phyloP scores from a whole-genome alignment of 1,140 invertebrate genomes.

The Drosophila takahashii region DNA sequence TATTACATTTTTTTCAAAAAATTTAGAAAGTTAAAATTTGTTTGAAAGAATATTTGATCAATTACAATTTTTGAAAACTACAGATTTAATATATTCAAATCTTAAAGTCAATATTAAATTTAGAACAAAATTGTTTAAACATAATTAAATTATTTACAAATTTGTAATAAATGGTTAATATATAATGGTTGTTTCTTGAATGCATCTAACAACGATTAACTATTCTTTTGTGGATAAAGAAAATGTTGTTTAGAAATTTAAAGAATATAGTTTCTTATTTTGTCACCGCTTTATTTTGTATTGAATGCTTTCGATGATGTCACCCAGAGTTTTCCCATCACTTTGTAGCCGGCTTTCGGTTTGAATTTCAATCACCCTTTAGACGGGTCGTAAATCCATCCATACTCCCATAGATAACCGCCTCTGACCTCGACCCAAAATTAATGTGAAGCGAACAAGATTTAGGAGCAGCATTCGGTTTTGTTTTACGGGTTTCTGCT shows the following conservation, averaged over 20 bases:
- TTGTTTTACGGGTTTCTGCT: slow-evolving; percentile 18
- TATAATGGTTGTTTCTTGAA: not conserved
- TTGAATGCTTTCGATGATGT: slow-evolving; percentile 16
- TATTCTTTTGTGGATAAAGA: not conserved
- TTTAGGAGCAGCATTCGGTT: slow-evolving; percentile 22
- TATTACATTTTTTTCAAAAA: too few species aligned
- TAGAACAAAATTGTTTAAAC: too few species aligned
- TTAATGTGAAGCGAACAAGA: slow-evolving; percentile 41
- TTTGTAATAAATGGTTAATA: not conserved
- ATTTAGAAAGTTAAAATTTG: too few species aligned
- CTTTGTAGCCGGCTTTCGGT: not conserved
- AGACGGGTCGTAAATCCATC: slow-evolving; percentile 29
- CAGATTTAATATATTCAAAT: too few species aligned
- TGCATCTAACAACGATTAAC: not conserved
- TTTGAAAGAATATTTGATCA: too few species aligned
- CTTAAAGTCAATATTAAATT: too few species aligned
- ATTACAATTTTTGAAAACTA: too few species aligned
- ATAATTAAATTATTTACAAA: too few species aligned
- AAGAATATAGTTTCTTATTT: not conserved
- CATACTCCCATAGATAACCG: slow-evolving; percentile 17
- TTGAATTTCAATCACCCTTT: slow-evolving; percentile 33
- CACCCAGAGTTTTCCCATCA: slow-evolving; percentile 41
- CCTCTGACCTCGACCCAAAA: slow-evolving; percentile 27
- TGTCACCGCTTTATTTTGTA: not conserved
- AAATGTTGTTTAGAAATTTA: not conserved